Evolutionary conservation across 1,140 invertebrate species (phyloP).

Genomic region (Rhyacophila brunnea): DNA sequence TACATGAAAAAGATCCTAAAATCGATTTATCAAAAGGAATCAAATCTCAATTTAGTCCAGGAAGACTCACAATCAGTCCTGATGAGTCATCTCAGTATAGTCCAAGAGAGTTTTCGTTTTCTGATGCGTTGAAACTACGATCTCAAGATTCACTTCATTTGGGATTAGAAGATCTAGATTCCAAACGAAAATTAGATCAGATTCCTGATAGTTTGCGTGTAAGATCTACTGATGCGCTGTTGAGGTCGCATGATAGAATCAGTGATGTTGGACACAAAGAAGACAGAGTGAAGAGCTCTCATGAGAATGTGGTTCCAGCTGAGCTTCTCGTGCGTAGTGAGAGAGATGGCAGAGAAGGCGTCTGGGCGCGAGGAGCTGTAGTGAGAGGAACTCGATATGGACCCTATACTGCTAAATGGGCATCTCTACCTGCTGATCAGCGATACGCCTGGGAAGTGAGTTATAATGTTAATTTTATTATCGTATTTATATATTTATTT

Average conservation of each 20-base stretch:
- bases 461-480: neutral
- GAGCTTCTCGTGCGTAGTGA: constrained; percentile 25
- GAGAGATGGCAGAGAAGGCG: constrained; percentile 27
- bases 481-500: too few species aligned
- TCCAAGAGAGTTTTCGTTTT: constrained; percentile 23
- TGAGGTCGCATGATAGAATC: constrained; percentile 17
- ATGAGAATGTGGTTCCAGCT: constrained; percentile 21
- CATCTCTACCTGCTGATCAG: constrained; percentile 23
- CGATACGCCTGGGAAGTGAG: constrained; percentile 35
- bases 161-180: neutral
- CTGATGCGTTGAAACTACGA: constrained; percentile 10
- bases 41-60: constrained; percentile 19
- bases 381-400: constrained; percentile 28
- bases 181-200: constrained; percentile 15
- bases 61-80: constrained; percentile 14
- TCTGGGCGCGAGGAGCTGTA: constrained; percentile 27
- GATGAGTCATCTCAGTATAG: constrained; percentile 25
- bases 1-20: constrained; percentile 22
- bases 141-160: neutral
- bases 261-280: constrained; percentile 12
- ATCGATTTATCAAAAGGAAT: constrained; percentile 14
- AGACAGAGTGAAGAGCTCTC: constrained; percentile 10
- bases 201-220: constrained; percentile 14
- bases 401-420: constrained; percentile 33
- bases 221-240: constrained; percentile 14